Base-by-base conservation (phyloP, 1,140 invertebrate genomes). In the Linepithema humile region DNA sequence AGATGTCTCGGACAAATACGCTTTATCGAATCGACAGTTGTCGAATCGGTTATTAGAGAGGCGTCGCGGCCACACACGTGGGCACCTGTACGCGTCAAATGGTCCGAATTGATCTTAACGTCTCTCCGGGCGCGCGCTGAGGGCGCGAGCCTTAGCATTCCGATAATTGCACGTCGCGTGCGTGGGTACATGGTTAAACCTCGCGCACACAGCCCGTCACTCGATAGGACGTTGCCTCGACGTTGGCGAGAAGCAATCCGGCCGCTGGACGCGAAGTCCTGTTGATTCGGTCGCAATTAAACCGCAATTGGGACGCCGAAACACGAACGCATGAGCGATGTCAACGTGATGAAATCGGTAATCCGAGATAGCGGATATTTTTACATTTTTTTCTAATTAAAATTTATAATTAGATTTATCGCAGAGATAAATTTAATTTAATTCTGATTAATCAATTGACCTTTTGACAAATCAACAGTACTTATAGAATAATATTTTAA, bases 151-250 rank as follows among this genome's bases (percentile, higher is more conserved):
- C 72, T 74, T 35, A 55, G 53, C 43, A 69, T 45, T 80, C 40
- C 69, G 62, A 74, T 87, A 87, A 87, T 87, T 77, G 85, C 64
- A 74, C 43, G 64, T 83, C 74, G 55, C 50, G 75, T 70, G 55
- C 65, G 75, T 70, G 65, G 62, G 65, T 80, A 73, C 72, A 83
- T 32, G 83, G 53, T 84, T 65, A 53, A 86, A 86, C 74, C 73
- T 75, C 67, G 50, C 72, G 53, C 53, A 70, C 48, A 43, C 48
- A 29, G n/a, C 23, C 48, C 64, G 64, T 70, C 75, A 57, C 82
- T 87, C 72, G 72, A 67, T 57, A 77, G 86, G 64, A 86, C 73
- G 74, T 87, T 83, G 43, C 15, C 26, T 53, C 73, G 45, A 57
- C 26, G 29, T 69, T 38, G 84, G 53, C 48, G 70, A 53, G 48